Conservation (phyloP, 2,113 vertebrate genomes). For the Dendrocopos noguchii region DNA sequence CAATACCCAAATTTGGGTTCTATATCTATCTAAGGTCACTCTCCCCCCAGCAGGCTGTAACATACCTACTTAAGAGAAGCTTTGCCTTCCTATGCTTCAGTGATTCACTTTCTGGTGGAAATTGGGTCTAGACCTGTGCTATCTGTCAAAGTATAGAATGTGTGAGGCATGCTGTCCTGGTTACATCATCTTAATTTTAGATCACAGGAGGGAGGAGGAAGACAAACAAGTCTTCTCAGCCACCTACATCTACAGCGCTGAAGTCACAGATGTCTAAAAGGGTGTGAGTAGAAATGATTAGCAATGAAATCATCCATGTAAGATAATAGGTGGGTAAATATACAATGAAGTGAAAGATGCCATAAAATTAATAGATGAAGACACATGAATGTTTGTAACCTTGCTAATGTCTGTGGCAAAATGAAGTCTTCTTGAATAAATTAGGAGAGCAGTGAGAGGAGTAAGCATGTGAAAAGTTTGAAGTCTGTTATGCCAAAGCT, state of each 20-base stretch:
- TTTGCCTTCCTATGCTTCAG: neutral
- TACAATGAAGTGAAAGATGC: constrained; percentile 21
- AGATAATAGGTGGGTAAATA: constrained; percentile 16
- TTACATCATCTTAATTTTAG: constrained; percentile 56
- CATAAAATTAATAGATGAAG: constrained; percentile 34
- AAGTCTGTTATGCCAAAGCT: neutral
- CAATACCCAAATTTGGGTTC: neutral
- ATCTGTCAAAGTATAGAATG: constrained; percentile 12
- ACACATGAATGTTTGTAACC: constrained; percentile 45
- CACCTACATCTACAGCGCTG: constrained; percentile 39
- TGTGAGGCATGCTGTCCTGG: constrained; percentile 38
- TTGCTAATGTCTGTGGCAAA: neutral
- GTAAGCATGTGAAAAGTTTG: neutral
- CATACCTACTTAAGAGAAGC: neutral
- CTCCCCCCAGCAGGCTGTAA: neutral
- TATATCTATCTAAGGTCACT: neutral
- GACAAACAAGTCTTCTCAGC: constrained; percentile 35
- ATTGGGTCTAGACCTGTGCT: constrained; percentile 53
- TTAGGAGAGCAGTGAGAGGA: constrained; percentile 14
- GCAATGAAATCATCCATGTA: constrained; percentile 48
- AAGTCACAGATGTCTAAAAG: constrained; percentile 39
- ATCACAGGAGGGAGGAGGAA: constrained; percentile 3
- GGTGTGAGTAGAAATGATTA: constrained; percentile 35
- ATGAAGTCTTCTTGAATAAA: constrained; percentile 32
- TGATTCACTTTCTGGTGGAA: constrained; percentile 24